A percentile compares a stretch with the other conserved stretches of the same genome.
These are phyloP conservation scores for Pterophyllum scalare DNA, from an alignment of 2,113 vertebrate species.

Conservation along the genomic window DNA sequence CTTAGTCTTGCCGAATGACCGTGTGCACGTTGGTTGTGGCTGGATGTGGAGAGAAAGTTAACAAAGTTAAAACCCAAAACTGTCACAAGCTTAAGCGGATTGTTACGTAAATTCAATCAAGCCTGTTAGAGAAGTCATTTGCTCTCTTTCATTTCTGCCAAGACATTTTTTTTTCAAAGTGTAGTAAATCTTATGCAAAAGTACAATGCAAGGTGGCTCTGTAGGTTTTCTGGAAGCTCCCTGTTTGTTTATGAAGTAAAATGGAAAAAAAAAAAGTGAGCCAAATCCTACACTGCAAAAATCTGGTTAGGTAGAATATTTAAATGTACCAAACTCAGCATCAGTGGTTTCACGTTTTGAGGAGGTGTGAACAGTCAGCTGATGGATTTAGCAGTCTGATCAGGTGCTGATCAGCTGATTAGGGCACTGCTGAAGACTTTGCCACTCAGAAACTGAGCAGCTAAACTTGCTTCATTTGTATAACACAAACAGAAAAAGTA, in stretches of 20 bases:
- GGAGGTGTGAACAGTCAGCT: background rate
- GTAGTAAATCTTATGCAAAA: slow-evolving; percentile 14
- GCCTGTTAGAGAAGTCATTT: slow-evolving; percentile 30
- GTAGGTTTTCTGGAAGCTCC: background rate
- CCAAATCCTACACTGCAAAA: background rate
- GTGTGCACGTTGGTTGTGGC: slow-evolving; percentile 52
- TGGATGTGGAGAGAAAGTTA: slow-evolving; percentile 47
- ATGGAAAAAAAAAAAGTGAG: background rate
- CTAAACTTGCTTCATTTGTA: background rate
- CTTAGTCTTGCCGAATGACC: slow-evolving; percentile 66
- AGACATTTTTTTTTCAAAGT: background rate
- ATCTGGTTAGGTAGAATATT: background rate
- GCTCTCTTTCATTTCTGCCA: slow-evolving; percentile 28
- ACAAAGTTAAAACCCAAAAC: slow-evolving; percentile 64
- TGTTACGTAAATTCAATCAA: slow-evolving; percentile 62
- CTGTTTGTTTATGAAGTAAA: background rate
- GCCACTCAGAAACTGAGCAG: background rate
- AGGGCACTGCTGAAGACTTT: background rate
- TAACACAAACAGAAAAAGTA: background rate
- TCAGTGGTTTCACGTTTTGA: background rate
- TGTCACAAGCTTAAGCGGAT: slow-evolving; percentile 72
- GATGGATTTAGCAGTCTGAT: background rate
- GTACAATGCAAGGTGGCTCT: background rate
- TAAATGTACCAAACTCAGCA: background rate
- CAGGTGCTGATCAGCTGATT: background rate